These are phyloP conservation scores for Ichneumoninae sp. DNA, from an alignment of 2,888 invertebrate genomes.

Conservation along the genomic window DNA sequence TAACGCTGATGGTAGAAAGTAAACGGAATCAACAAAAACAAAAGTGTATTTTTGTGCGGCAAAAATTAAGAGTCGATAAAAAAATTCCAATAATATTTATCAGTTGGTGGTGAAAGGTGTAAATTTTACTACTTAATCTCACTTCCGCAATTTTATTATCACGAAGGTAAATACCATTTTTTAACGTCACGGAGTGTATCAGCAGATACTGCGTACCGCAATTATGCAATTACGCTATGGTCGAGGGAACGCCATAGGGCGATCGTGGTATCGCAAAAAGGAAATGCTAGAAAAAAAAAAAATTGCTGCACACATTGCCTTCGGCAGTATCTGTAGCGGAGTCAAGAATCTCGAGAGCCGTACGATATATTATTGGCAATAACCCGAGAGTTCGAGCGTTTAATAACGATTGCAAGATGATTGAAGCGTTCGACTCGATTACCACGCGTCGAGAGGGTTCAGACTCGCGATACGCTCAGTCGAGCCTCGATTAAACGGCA, in stretches of 20 bases:
- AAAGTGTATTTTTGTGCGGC: neutral
- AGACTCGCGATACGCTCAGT: conserved; percentile 30
- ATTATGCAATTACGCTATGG: neutral
- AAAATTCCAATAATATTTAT: no score
- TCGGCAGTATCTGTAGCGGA: neutral
- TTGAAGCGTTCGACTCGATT: conserved; percentile 53
- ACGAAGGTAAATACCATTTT: neutral
- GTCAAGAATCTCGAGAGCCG: conserved; percentile 7
- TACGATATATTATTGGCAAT: conserved; percentile 39
- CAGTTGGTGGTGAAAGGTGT: neutral
- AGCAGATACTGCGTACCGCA: neutral
- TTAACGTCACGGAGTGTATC: neutral
- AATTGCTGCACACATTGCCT: neutral
- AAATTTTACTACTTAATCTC: neutral
- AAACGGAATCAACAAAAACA: neutral
- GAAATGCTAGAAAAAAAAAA: neutral
- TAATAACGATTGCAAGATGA: conserved; percentile 53
- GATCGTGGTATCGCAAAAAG: neutral
- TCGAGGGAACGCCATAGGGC: neutral
- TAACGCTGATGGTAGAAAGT: neutral
- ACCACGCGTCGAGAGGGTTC: conserved; percentile 33
- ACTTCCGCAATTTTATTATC: neutral
- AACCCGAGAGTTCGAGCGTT: conserved; percentile 42
- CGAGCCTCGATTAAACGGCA: conserved; percentile 40
- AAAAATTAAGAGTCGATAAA: neutral